Evolutionary conservation across 1,140 invertebrate genomes (phyloP).

Genomic region (Drosophila quadrilineata): DNA sequence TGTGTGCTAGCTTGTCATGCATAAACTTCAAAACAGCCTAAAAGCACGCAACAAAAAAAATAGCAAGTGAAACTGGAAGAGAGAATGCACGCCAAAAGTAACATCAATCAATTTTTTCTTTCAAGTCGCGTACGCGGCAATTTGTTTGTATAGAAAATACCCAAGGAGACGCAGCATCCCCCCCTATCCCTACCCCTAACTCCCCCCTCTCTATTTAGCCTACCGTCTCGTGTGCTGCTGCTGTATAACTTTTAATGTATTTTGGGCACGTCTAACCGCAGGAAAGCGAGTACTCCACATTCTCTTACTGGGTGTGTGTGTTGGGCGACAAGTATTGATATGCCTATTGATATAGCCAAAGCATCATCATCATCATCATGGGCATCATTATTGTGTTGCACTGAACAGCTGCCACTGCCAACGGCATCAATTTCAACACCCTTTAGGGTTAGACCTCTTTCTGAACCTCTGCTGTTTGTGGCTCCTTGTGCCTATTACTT

Average conservation of each 20-base stretch:
- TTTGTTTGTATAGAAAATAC: slow-evolving; percentile 78
- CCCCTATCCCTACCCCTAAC: background rate
- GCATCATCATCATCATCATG: slow-evolving; percentile 46
- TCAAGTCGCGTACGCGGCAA: slow-evolving; percentile 77
- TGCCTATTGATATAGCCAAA: slow-evolving; percentile 73
- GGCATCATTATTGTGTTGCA: slow-evolving; percentile 24
- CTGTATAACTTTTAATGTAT: slow-evolving; percentile 77
- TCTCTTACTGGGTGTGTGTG: background rate
- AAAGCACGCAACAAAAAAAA: slow-evolving; percentile 31
- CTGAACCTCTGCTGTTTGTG: slow-evolving; percentile 24
- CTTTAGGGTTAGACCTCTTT: slow-evolving; percentile 41
- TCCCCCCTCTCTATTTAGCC: slow-evolving; percentile 1
- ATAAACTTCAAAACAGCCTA: slow-evolving; percentile 37
- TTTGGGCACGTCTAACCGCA: slow-evolving; percentile 74
- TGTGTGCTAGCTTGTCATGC: slow-evolving; percentile 32
- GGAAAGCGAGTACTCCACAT: background rate
- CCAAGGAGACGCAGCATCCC: slow-evolving; percentile 39
- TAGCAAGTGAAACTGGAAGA: background rate
- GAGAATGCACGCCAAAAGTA: slow-evolving; percentile 42
- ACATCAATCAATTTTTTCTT: slow-evolving; percentile 78
- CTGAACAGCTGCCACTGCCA: slow-evolving; percentile 10
- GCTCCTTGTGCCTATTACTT: slow-evolving; percentile 67
- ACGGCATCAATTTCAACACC: slow-evolving; percentile 69
- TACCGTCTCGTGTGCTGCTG: slow-evolving; percentile 16
- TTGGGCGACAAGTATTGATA: slow-evolving; percentile 56